Conservation (phyloP, 2,888 invertebrate species). For the Pterobdella sp. region DNA sequence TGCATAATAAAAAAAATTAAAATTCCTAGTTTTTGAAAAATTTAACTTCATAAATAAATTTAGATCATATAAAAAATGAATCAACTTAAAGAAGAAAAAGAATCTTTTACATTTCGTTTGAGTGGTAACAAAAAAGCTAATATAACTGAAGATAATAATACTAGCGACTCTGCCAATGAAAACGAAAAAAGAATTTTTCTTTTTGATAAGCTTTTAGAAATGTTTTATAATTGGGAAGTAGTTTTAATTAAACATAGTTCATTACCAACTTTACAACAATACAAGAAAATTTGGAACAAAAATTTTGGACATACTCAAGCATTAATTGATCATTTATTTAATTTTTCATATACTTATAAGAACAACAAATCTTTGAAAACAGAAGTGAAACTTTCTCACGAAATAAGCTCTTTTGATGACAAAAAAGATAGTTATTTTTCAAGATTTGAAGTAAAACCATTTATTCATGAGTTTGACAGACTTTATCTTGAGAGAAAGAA, state of each 20-base stretch:
- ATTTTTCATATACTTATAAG: background rate
- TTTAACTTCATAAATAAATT: no score
- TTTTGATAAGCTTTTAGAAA: background rate
- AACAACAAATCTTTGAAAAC: background rate
- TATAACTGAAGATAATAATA: background rate
- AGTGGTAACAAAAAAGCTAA: no score
- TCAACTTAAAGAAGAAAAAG: background rate
- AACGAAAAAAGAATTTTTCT: background rate
- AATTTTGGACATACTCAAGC: background rate
- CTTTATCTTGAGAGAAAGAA: no score
- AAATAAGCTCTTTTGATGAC: no score
- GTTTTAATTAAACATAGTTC: background rate
- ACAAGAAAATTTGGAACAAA: slow-evolving; percentile 2
- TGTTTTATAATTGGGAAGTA: background rate
- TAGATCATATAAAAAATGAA: background rate
- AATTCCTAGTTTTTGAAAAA: no score
- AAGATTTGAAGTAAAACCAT: no score
- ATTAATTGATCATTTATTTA: background rate
- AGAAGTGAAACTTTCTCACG: background rate
- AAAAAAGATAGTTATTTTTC: no score
- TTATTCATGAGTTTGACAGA: no score
- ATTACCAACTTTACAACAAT: background rate
- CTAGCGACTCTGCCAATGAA: background rate
- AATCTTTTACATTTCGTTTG: no score
- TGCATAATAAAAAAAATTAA: no score